Conservation (phyloP, 1,140 invertebrate genomes). For the Eumeta japonica region DNA sequence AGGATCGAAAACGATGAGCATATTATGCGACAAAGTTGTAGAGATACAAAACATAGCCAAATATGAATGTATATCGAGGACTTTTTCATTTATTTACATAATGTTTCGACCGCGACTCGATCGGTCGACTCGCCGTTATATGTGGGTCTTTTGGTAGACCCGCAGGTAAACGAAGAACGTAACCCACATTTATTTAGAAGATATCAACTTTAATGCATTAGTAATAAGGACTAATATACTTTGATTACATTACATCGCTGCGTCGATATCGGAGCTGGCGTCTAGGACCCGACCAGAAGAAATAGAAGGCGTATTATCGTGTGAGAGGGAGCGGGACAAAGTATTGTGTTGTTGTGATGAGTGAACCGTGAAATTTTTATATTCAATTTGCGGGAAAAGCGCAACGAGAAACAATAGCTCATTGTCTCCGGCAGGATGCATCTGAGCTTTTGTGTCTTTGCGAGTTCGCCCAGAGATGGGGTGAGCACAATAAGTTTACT, state of each 20-base stretch:
- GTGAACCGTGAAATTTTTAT: conserved; percentile 47
- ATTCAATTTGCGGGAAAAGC: conserved; percentile 37
- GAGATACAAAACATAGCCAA: too few relatives aligned
- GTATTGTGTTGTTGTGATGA: conserved; percentile 38
- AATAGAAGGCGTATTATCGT: conserved; percentile 13
- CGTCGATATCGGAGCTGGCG: conserved; percentile 51
- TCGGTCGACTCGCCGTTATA: too few relatives aligned
- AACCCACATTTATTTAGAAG: too few relatives aligned
- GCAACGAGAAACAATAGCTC: conserved; percentile 36
- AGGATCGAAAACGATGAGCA: too few relatives aligned
- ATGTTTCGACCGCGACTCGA: too few relatives aligned
- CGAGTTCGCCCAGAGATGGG: too few relatives aligned
- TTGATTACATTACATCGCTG: conserved; percentile 22
- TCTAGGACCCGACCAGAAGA: conserved; percentile 39
- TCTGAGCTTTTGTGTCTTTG: background rate
- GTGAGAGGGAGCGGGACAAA: conserved; percentile 18
- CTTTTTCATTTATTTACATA: too few relatives aligned
- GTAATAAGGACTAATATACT: conserved; percentile 25
- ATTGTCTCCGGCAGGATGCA: conserved; percentile 3
- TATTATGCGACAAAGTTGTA: too few relatives aligned
- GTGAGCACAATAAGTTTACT: too few relatives aligned
- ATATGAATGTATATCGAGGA: too few relatives aligned
- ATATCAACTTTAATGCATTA: conserved; percentile 19
- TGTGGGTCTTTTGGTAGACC: too few relatives aligned
- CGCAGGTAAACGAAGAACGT: too few relatives aligned